Conservation (phyloP, 30 jellyfish, hydroid and myxozoan genomes). For the Turritopsis rubra region DNA sequence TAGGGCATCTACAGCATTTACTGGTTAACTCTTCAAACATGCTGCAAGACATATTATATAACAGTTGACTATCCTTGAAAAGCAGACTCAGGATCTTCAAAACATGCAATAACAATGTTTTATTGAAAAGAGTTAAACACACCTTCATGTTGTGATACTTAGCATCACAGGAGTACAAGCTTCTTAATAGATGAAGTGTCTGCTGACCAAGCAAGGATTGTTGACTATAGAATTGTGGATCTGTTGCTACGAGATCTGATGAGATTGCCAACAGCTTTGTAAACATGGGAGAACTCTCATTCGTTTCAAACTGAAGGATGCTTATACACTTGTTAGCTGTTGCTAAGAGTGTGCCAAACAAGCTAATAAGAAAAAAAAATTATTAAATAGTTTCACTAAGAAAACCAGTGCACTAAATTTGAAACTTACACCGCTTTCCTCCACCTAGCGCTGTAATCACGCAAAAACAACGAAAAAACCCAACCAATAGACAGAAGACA, state of each 20-base stretch:
- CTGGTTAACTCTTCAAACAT: neutral
- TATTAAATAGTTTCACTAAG: neutral
- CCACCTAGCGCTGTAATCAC: no score
- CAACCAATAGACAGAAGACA: no score
- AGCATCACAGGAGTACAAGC: slow-evolving; percentile 55
- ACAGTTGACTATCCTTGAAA: no score
- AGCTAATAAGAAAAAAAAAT: neutral
- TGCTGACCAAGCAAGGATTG: slow-evolving; percentile 23
- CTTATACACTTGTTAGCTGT: slow-evolving; percentile 15
- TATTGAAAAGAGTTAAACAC: no score
- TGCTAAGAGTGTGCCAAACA: slow-evolving; percentile 5
- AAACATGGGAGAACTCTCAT: neutral
- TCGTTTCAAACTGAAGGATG: neutral
- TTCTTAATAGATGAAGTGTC: slow-evolving; percentile 53
- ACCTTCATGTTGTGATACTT: slow-evolving; percentile 38
- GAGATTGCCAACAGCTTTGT: neutral
- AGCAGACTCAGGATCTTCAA: no score
- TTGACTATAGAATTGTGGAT: slow-evolving; percentile 26
- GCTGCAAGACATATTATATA: no score
- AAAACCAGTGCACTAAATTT: no score
- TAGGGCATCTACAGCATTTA: neutral
- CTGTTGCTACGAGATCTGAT: slow-evolving; percentile 23
- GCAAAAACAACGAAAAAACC: no score
- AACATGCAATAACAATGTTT: no score
- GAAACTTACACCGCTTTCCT: no score